Evolutionary conservation across 2,888 invertebrate genomes (phyloP), one percentile per base, ranked within the genome.

Genomic region (Troilus luridus): DNA sequence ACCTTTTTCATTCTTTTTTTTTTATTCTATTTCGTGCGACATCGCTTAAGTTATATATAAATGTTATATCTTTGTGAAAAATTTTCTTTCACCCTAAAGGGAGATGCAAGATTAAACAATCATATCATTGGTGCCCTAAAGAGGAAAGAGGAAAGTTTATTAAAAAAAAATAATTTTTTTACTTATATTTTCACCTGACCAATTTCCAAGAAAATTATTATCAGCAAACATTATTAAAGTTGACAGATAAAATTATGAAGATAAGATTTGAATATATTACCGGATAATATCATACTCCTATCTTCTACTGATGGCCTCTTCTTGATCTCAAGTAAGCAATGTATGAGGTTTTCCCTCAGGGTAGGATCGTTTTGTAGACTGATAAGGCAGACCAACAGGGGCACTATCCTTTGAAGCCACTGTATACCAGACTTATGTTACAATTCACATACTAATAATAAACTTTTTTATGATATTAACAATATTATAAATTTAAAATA

Each of bases 261-360:
- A 17, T 19, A 6, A 58, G n/a, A 0, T 7, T 88, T 58, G 1
- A 58, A 88, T 24, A 21, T 12, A 59, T 85, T 93, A 95, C 96
- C 96, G 91, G 95, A 94, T 92, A 96, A 94, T 93, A 96, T 95
- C 93, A 95, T 94, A 92, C 94, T 95, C 93, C 97, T 94, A 93
- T 97, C 97, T 60, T 95, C 95, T 92, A 95, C 95, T 90, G 96
- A 95, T 2, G 97, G 97, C 93, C 96, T 95, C 93, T 97, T 97
- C 93, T 96, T 96, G 90, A 97, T 94, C 94, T 96, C 96, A 93
- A 97, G 96, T 77, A 97, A 94, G 90, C 96, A 95, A 92, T 96
- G 96, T 11, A 97, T 94, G 60, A 97, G 94, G 92, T 95, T 95
- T 93, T 97, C 97, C 91, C 96, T 94, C 93, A 96, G 95, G 17